These are phyloP conservation scores for Saturnia japonica DNA, from an alignment of 2,888 invertebrate genomes.

Conservation along the genomic window DNA sequence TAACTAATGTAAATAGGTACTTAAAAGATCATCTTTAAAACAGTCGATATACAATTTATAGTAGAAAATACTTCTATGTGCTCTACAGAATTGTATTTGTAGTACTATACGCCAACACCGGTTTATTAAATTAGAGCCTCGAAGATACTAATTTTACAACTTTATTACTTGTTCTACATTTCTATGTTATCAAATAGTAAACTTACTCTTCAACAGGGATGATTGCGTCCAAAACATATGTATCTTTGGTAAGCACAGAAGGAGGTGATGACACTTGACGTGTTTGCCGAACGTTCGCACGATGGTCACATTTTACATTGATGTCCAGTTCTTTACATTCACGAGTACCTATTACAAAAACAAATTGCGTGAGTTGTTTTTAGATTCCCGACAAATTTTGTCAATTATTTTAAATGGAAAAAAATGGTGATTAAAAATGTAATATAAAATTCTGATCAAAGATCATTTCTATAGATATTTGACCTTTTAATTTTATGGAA, in stretches of 20 bases:
- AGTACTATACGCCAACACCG: conserved; percentile 47
- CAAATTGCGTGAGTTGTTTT: not conserved
- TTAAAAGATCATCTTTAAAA: not conserved
- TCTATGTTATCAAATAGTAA: conserved; percentile 27
- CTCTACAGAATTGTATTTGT: conserved; percentile 32
- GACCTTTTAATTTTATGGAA: too few species aligned
- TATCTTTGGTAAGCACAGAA: conserved; percentile 86
- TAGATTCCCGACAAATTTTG: too few species aligned
- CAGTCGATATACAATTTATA: conserved; percentile 31
- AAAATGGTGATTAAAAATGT: too few species aligned
- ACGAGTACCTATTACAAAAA: conserved; percentile 80
- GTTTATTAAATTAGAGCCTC: conserved; percentile 7
- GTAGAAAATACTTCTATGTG: conserved; percentile 46
- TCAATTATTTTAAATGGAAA: too few species aligned
- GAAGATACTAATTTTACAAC: not conserved
- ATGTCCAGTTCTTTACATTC: conserved; percentile 95
- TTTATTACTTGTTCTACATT: conserved; percentile 12
- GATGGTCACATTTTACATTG: conserved; percentile 95
- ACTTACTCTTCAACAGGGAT: conserved; percentile 94
- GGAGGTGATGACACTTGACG: conserved; percentile 82
- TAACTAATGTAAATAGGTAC: not conserved
- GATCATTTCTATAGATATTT: too few species aligned
- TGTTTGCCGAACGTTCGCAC: conserved; percentile 83
- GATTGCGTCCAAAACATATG: conserved; percentile 90
- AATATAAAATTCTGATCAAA: too few species aligned